Evolutionary conservation across 2,797 vertebrate species (phyloP).

Genomic region (Percopsis omiscomaycus): DNA sequence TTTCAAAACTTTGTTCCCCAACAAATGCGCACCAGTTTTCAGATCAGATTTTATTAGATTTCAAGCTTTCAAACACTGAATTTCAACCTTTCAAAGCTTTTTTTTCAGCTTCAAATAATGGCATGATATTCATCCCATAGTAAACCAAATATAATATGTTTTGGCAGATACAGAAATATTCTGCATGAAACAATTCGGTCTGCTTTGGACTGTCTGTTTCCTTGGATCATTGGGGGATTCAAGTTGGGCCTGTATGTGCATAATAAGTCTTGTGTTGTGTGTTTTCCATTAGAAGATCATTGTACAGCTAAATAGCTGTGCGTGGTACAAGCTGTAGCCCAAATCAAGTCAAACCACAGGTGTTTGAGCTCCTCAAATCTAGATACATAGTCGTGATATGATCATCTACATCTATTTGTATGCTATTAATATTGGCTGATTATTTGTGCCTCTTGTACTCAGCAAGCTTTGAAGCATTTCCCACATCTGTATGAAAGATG

Average conservation of each 20-base stretch:
- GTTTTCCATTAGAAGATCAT: slow-evolving; percentile 55
- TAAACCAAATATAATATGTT: no score
- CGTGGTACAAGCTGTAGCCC: slow-evolving; percentile 5
- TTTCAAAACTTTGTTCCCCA: no score
- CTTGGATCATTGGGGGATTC: slow-evolving; percentile 47
- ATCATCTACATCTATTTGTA: slow-evolving; percentile 21
- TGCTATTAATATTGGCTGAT: slow-evolving; percentile 26
- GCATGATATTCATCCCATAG: no score
- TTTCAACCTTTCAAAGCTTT: no score
- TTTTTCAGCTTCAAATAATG: no score
- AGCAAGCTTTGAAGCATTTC: slow-evolving; percentile 17
- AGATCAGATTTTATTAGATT: no score
- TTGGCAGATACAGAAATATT: neutral
- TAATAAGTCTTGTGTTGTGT: slow-evolving; percentile 40
- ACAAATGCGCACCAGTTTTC: no score
- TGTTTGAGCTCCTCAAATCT: slow-evolving; percentile 16
- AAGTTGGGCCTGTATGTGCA: slow-evolving; percentile 20
- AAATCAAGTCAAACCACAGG: slow-evolving; percentile 11
- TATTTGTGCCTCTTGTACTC: neutral
- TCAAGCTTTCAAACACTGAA: no score
- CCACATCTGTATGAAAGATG: slow-evolving; percentile 25
- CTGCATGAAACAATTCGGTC: slow-evolving; percentile 1
- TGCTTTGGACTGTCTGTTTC: slow-evolving; percentile 31
- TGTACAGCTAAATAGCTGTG: slow-evolving; percentile 19
- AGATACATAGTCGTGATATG: slow-evolving; percentile 20